Conservation (phyloP, 2,113 vertebrate species). For the Trichechus manatus region DNA sequence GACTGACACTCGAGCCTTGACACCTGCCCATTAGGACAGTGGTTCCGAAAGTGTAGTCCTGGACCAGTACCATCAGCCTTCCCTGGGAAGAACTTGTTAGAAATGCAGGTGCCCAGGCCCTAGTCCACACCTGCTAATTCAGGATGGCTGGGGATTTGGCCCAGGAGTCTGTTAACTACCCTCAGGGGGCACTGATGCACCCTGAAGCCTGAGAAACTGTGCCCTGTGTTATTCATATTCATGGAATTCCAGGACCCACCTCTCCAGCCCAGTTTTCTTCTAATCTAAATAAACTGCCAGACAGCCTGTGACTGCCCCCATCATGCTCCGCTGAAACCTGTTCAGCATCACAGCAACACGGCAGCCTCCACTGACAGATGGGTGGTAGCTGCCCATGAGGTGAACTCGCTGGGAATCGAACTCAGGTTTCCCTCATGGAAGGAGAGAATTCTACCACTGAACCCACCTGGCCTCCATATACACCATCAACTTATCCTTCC, state of each 20-base stretch:
- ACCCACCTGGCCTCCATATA: background rate
- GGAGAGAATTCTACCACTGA: too few relatives aligned
- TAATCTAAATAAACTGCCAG: too few relatives aligned
- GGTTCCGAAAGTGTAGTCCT: too few relatives aligned
- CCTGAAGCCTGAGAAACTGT: too few relatives aligned
- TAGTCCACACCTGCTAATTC: background rate
- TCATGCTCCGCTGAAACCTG: too few relatives aligned
- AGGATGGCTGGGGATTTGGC: fast-evolving
- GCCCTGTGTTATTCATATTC: background rate
- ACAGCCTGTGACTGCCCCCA: fast-evolving
- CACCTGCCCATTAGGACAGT: background rate
- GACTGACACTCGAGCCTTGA: background rate
- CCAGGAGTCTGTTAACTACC: background rate
- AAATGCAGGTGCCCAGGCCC: background rate
- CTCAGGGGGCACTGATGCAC: background rate
- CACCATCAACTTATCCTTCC: background rate
- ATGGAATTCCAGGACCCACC: background rate
- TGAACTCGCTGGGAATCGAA: too few relatives aligned
- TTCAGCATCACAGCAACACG: too few relatives aligned
- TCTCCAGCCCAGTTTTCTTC: background rate
- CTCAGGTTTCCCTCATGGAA: too few relatives aligned
- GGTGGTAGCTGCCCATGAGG: too few relatives aligned
- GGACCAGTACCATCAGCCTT: fast-evolving
- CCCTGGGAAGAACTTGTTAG: too few relatives aligned
- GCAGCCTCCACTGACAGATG: too few relatives aligned